phyloP scores from a whole-genome alignment of 2,797 vertebrate species.

The Menidia menidia region DNA sequence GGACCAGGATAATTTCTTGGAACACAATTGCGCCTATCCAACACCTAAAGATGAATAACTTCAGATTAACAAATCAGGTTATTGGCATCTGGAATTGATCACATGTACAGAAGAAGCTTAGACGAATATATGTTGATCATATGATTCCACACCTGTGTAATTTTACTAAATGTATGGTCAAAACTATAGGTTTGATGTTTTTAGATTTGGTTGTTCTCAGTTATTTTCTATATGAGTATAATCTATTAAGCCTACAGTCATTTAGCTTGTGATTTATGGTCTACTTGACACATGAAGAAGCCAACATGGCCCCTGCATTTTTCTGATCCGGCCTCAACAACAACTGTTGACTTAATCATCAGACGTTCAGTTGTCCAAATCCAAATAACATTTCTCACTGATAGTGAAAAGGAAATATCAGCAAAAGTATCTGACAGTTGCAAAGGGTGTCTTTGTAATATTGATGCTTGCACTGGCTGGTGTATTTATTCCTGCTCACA shows the following conservation, averaged over 20 bases:
- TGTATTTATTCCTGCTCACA: too few species aligned
- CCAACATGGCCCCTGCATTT: neutral
- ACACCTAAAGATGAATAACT: too few species aligned
- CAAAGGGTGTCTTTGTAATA: too few species aligned
- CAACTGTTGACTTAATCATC: neutral
- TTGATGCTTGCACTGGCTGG: too few species aligned
- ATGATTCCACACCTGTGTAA: neutral
- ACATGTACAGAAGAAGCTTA: neutral
- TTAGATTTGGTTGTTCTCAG: neutral
- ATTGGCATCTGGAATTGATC: neutral
- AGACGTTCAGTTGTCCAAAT: neutral
- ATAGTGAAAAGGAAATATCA: too few species aligned
- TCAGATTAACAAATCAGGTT: neutral
- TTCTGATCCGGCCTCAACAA: slow-evolving; percentile 1
- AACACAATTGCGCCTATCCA: neutral
- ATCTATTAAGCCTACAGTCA: neutral
- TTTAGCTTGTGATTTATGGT: neutral
- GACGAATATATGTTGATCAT: neutral
- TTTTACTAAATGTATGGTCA: too few species aligned
- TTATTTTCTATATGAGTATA: neutral
- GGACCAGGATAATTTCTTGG: neutral
- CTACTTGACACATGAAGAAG: neutral
- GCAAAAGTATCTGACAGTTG: too few species aligned
- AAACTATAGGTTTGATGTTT: neutral
- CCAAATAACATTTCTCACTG: neutral